Evolutionary conservation across 2,113 vertebrate species (phyloP), one percentile per base, ranked within the genome.

Genomic region (Phaethornis superciliosus): DNA sequence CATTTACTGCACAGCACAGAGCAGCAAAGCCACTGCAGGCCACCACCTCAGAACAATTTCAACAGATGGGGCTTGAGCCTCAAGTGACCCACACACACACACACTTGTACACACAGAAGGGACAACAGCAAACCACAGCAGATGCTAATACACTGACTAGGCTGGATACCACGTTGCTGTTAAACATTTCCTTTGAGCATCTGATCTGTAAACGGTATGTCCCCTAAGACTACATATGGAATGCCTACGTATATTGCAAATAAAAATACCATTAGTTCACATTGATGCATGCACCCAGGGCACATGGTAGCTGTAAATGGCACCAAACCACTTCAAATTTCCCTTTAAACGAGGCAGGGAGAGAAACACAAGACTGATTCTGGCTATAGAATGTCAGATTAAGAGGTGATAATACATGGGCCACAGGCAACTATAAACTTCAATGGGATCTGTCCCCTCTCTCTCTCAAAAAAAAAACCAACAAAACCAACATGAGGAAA

Each of bases 91-190:
- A 22, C 44, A 42, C 17, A 22, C 44, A 42, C 17, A 27, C 26
- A 14, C 65, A 44, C 24, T 21, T 27, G 12, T 22, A 67, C 22
- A 33, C 7, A 14, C 12, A 49, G 62, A 80, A 80, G 47, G 14
- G 44, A 79, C 0, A 0, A 27, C 20, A 16, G 60, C 49, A 82
- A 93, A 79, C 10, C 19, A 10, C 20, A 51, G 15, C 58, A 60
- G 27, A 21, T 21, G 11, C 27, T 33, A 51, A 85, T 2, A 3
- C 14, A 19, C 33, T 0, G 0, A 32, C 20, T 20, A 58, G 51
- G 37, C 37, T 16, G 32, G 33, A 26, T 18, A 63, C 15, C 7
- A 1, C 22, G 12, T 3, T 67, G 47, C 51, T 72, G 18, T n/a
- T 74, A 46, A 70, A 51, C 8, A 7, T n/a, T 33, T 78, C 30